Base-by-base conservation (phyloP, 2,113 vertebrate species). In the Trichechus manatus region DNA sequence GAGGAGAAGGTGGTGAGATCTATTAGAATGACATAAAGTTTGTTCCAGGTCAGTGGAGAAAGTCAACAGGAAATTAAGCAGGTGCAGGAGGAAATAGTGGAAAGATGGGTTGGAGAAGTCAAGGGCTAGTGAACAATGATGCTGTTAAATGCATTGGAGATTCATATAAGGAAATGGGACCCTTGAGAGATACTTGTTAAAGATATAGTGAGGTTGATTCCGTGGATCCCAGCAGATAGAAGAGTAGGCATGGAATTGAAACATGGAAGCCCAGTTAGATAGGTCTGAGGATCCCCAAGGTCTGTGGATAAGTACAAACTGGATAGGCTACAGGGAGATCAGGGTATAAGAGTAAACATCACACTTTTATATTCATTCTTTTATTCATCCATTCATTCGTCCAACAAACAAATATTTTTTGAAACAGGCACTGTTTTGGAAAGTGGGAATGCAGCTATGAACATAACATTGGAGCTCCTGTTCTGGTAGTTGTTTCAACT, bases 181-280 rank as follows among this genome's bases (percentile, higher is more conserved):
- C 70, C 94, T 33, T 22, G 36, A 94, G 39, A 93, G 68, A 94
- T 72, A 79, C 50, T 78, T 88, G 23, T 93, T 97, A n/a, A 88
- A 93, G 75, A 82, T 88, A 47, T 6, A 78, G 25, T n/a, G 6
- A 36, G 11, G 29, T 80, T 39, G 89, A 19, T 4, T 63, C 39
- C 44, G n/a, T n/a, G 7, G 29, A 83, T 68, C 68, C 79, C 2
- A 29, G 10, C 25, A 90, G 10, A 27, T 47, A 3, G 27, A 64
- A 29, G 19, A 29, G 63, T 64, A 64, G 63, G 9, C 56, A 75
- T 27, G 50, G 31, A 27, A 8, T 81, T 59, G 33, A 90, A 29
- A 31, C 8, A 15, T 91, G 78, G 59, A 10, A 88, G 17, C 44
- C 39, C 86, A 93, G 23, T 33, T 47, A 9, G 2, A 44, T 70